Evolutionary conservation across 2,888 invertebrate genomes (phyloP).

Genomic region (Torymus tubicola): DNA sequence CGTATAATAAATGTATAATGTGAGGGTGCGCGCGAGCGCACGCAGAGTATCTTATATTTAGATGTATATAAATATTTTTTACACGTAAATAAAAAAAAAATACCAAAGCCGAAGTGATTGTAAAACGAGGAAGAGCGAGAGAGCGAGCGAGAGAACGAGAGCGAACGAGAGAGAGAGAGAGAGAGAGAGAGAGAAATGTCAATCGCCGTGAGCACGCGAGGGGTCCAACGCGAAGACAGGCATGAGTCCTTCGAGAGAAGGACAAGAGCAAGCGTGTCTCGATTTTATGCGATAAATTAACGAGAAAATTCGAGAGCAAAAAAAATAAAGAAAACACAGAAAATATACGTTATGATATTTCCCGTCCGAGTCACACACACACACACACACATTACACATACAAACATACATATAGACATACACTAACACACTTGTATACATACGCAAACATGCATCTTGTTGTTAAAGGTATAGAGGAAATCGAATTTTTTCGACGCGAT

Average conservation of each 20-base stretch:
- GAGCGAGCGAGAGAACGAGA: not conserved
- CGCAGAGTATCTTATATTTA: conserved; percentile 57
- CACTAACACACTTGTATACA: no score
- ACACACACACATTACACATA: no score
- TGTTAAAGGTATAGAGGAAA: conserved; percentile 47
- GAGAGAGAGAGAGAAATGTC: not conserved
- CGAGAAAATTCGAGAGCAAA: conserved; percentile 7
- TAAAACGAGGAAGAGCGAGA: conserved; percentile 4
- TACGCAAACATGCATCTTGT: conserved; percentile 34
- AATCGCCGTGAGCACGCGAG: conserved; percentile 15
- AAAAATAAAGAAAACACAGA: conserved; percentile 15
- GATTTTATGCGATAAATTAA: conserved; percentile 19
- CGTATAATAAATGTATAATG: conserved; percentile 54
- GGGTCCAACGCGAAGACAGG: conserved; percentile 26
- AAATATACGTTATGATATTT: conserved; percentile 48
- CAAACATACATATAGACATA: no score
- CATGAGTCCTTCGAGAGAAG: conserved; percentile 11
- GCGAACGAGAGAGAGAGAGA: not conserved
- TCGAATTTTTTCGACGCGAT: conserved; percentile 21
- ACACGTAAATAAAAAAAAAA: conserved; percentile 46
- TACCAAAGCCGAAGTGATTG: conserved; percentile 36
- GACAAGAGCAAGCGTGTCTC: conserved; percentile 7
- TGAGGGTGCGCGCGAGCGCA: conserved; percentile 33
- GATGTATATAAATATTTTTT: conserved; percentile 60
- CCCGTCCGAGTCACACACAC: conserved; percentile 53